Evolutionary conservation across 2,113 vertebrate species (phyloP).

Genomic region (Laticauda colubrina): DNA sequence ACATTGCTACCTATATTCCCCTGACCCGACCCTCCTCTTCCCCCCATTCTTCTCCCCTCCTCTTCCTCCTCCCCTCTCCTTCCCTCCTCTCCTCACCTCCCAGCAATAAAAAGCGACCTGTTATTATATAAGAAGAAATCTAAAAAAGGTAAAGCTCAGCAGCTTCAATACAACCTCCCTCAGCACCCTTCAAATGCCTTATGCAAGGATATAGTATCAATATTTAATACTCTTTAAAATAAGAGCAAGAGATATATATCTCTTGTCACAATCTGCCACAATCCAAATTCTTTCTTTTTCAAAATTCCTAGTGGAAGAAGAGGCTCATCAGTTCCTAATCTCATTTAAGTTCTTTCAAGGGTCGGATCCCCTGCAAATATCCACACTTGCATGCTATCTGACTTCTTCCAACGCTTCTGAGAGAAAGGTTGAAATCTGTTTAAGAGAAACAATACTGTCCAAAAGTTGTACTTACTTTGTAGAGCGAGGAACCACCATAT

Average conservation of each 20-base stretch:
- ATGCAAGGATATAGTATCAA: not conserved
- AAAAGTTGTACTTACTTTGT: conserved; percentile 82
- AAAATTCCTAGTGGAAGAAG: not conserved
- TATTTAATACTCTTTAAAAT: not conserved
- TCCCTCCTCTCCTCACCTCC: not conserved
- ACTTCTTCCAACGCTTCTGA: not conserved
- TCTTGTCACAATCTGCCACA: not conserved
- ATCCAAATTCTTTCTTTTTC: not conserved
- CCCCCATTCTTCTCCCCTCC: no score
- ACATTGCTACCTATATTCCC: not conserved
- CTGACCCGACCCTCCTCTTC: accelerated
- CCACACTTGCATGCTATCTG: not conserved
- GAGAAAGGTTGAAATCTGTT: not conserved
- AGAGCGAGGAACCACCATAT: conserved; percentile 94
- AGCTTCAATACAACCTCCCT: not conserved
- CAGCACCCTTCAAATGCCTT: not conserved
- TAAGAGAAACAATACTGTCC: not conserved
- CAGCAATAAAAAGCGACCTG: not conserved
- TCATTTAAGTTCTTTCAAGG: not conserved
- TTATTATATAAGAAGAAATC: not conserved
- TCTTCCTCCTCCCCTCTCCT: no score
- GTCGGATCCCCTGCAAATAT: not conserved
- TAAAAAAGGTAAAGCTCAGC: not conserved
- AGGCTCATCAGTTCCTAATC: not conserved
- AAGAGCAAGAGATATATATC: not conserved